Evolutionary conservation across 2,888 invertebrate species (phyloP), one percentile per base, ranked within the genome.

Genomic region (Pseudococcus longispinus): DNA sequence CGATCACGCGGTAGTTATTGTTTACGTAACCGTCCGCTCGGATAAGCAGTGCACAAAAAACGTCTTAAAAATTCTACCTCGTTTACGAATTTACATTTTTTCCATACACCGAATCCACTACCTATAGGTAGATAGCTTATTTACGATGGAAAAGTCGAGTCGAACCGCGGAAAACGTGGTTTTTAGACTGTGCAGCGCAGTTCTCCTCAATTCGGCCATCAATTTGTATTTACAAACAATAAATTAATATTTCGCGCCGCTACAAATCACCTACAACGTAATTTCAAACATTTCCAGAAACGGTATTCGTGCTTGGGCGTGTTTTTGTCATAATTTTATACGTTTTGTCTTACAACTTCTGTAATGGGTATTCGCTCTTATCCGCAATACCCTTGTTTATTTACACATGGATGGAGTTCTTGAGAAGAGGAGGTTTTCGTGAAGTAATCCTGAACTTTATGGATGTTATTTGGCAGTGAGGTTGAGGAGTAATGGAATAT

Each of bases 1-100:
- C 70, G 70, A 70, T 70, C 70, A 70, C 70, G 70, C 70, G 70
- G 29, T 70, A 70, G 70, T 70, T 70, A 70, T 70, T 70, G 70
- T 70, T 70, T 70, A 70, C 70, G 70, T 70, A 70, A 70, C 70
- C 70, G 32, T 70, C 29, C 29, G 32, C 29, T 70, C 29, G 23
- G 70, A 29, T n/a, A 29, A 70, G 18, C 4, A 15, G 15, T 1
- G n/a, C n/a, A 18, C 15, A 29, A 15, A 70, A 70, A 70, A 23
- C 9, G 13, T 20, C 65, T 6, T 13, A 26, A 70, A 26, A 70
- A 70, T 29, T 70, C 70, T 29, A 29, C 60, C 70, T 70, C 70
- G 70, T 70, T 70, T 70, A 32, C 29, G 29, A 29, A 29, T 70
- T 29, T 29, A 70, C 60, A 23, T 23, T 8, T 60, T n/a, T 60